Evolutionary conservation across 23 tunicate genomes (phyloP).

Genomic region (Halocynthia aurantium): DNA sequence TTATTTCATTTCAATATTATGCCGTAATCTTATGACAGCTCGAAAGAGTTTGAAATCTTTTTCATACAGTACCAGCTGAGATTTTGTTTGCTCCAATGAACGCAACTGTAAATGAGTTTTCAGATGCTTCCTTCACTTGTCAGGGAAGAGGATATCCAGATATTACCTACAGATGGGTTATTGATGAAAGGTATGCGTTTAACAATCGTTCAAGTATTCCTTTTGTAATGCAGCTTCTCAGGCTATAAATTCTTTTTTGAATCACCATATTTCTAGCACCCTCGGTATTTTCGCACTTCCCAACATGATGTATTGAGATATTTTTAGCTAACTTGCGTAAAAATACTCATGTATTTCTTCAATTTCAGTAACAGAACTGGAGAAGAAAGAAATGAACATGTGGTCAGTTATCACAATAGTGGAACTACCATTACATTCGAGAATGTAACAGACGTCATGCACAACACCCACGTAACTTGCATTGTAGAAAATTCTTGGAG

Average conservation of each 20-base stretch:
- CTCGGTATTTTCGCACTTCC: too few relatives aligned
- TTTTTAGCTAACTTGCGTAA: too few relatives aligned
- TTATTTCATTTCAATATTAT: not conserved
- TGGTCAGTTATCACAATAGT: not conserved
- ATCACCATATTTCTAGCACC: too few relatives aligned
- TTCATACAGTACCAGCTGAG: not conserved
- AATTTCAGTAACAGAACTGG: not conserved
- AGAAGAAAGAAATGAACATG: not conserved
- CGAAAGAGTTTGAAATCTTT: not conserved
- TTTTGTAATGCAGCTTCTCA: too few relatives aligned
- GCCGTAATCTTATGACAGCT: not conserved
- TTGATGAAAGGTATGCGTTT: not conserved
- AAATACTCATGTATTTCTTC: not conserved
- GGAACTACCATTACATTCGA: not conserved
- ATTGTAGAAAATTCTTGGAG: constrained; percentile 5
- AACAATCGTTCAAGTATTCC: not conserved
- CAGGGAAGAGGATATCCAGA: not conserved
- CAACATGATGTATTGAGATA: too few relatives aligned
- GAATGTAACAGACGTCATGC: not conserved
- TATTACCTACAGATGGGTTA: not conserved
- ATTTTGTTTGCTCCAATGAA: not conserved
- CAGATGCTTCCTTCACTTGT: not conserved
- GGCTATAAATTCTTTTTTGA: too few relatives aligned
- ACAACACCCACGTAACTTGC: not conserved
- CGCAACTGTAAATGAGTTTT: not conserved